These are phyloP conservation scores for Gastrophysa polygoni DNA, from an alignment of 2,888 invertebrate genomes.

Conservation along the genomic window DNA sequence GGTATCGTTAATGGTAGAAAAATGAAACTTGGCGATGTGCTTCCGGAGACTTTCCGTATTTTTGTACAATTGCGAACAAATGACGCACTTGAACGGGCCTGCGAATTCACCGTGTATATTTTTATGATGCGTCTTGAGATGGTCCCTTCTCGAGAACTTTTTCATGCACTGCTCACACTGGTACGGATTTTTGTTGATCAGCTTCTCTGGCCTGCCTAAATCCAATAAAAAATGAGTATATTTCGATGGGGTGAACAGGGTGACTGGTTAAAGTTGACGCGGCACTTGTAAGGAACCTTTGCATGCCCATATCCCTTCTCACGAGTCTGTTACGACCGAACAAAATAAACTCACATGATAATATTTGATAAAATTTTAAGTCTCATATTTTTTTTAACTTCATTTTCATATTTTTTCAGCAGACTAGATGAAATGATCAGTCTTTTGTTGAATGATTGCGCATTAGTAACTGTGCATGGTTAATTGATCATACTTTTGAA, in stretches of 20 bases:
- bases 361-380: too few species aligned
- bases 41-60: slow-evolving; percentile 59
- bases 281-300: too few species aligned
- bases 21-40: slow-evolving; percentile 59
- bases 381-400: too few species aligned
- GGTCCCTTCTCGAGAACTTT: slow-evolving; percentile 57
- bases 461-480: too few species aligned
- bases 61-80: slow-evolving; percentile 59
- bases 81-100: slow-evolving; percentile 58
- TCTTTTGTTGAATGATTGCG: too few species aligned
- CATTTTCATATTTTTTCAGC: too few species aligned
- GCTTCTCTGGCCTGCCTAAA: slow-evolving; percentile 52
- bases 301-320: too few species aligned
- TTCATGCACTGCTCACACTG: slow-evolving; percentile 57
- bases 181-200: slow-evolving; percentile 47
- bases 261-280: neutral
- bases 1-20: slow-evolving; percentile 44
- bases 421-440: too few species aligned
- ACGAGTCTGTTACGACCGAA: too few species aligned
- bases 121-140: slow-evolving; percentile 59
- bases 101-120: slow-evolving; percentile 60
- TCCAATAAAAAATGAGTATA: slow-evolving; percentile 39
- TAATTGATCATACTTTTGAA: too few species aligned
- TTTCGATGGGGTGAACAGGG: slow-evolving; percentile 32
- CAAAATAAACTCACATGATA: too few species aligned